phyloP scores from a whole-genome alignment of 1,140 invertebrate species.

The Pollicipes pollicipes region DNA sequence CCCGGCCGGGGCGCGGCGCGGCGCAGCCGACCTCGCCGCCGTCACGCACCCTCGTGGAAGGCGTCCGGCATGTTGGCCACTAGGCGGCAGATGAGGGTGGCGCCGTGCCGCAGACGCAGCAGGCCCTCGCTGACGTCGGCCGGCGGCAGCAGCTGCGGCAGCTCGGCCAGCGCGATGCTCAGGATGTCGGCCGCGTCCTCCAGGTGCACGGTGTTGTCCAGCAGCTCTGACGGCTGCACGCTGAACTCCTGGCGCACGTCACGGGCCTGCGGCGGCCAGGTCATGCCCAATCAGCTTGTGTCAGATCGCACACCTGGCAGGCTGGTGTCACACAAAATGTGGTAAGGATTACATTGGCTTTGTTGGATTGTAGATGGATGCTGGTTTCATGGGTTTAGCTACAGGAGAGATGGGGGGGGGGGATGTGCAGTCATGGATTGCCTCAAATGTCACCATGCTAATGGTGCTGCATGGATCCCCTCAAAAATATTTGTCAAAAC shows the following conservation, averaged over 20 bases:
- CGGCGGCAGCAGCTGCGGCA: constrained; percentile 70
- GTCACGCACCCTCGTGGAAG: constrained; percentile 57
- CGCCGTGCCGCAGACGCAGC: constrained; percentile 74
- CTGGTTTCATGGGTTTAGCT: too few species aligned
- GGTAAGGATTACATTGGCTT: too few species aligned
- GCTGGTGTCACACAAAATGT: too few species aligned
- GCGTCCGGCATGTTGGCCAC: constrained; percentile 83
- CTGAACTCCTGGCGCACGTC: not conserved
- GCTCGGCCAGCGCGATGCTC: constrained; percentile 76
- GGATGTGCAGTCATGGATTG: too few species aligned
- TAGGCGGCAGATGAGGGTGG: constrained; percentile 67
- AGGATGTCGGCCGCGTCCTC: constrained; percentile 90
- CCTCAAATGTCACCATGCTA: too few species aligned
- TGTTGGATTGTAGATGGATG: too few species aligned
- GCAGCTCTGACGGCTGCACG: constrained; percentile 55
- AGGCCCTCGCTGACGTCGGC: constrained; percentile 62
- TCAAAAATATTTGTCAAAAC: too few species aligned
- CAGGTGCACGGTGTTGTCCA: constrained; percentile 85
- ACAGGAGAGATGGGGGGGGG: too few species aligned
- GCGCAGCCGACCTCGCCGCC: too few species aligned
- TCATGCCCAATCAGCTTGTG: too few species aligned
- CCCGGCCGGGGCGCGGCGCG: not conserved
- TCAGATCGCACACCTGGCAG: too few species aligned
- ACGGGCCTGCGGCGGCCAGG: not conserved
- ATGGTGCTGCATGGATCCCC: too few species aligned